Base-by-base conservation (phyloP, 1,140 invertebrate genomes). In the Brachionus manjavacas region DNA sequence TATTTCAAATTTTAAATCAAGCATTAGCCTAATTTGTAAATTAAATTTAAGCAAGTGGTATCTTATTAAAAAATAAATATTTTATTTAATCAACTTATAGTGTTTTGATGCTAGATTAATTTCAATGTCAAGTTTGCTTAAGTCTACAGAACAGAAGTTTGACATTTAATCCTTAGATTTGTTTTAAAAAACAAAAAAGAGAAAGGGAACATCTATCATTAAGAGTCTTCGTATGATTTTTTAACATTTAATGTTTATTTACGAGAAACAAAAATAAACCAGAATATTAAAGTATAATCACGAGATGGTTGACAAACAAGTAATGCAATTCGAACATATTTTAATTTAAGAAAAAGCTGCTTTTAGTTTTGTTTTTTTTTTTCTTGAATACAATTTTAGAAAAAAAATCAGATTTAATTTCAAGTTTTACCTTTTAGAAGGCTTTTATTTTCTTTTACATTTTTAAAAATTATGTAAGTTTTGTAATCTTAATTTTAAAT, bases 121-220 rank as follows among this genome's bases (percentile, higher is more conserved):
- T 76, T 76, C 72, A 76, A 46, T 76, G 72, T 76, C 72, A 76
- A 76, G 43, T 76, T 76, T 76, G 25, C 72, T 23, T 2, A 76
- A 76, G 72, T 76, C 41, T 31, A 46, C 20, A 23, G 16, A 72
- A 6, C 28, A 46, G 39, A n/a, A 31, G 25, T 14, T 39, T 35
- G 35, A 72, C 2, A 72, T 39, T 39, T 20, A 72, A 20, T 72
- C 28, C 39, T 14, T 72, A 16, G 68, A 14, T 39, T 72, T 72
- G 64, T 68, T 72, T 39, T 7, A 72, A 14, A 35, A 72, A 72
- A 39, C 8, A n/a, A 39, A 68, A 64, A 64, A 64, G 20, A 64
- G 14, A 49, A 49, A 49, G 2, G 11, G 52, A 16, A 20, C 52
- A 55, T 55, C 43, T 55, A 55, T 55, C 52, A 55, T 55, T 55